Percentiles rank a stretch among this genome's conserved stretches.
Evolutionary conservation across 1,140 invertebrate species (phyloP).

Genomic region (Drosophila pruinosa): DNA sequence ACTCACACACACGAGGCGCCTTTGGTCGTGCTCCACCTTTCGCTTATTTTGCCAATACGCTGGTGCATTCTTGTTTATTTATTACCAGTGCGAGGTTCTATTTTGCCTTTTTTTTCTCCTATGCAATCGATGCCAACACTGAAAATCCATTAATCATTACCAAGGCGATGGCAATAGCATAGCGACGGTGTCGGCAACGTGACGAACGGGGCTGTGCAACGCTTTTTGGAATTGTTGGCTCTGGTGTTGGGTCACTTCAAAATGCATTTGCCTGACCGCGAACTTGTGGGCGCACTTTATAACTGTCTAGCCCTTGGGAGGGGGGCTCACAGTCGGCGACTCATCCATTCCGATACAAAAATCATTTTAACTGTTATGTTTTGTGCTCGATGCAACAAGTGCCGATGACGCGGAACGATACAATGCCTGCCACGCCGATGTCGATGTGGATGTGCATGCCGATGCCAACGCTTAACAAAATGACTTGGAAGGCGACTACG

Average conservation of each 20-base stretch:
- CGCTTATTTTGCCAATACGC: constrained; percentile 29
- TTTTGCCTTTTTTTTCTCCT: background rate
- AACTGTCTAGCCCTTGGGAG: constrained; percentile 54
- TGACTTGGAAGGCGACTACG: constrained; percentile 36
- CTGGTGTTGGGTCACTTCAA: constrained; percentile 53
- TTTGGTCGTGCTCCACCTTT: constrained; percentile 53
- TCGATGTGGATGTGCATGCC: constrained; percentile 3
- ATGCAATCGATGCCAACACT: constrained; percentile 50
- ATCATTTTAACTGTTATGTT: constrained; percentile 71
- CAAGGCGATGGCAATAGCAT: constrained; percentile 14
- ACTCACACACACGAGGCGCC: background rate
- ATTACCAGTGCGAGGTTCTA: constrained; percentile 34
- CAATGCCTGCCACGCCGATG: background rate
- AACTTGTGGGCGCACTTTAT: constrained; percentile 69
- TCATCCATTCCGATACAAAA: constrained; percentile 30
- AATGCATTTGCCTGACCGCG: constrained; percentile 42
- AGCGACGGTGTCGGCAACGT: constrained; percentile 37
- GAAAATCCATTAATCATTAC: constrained; percentile 66
- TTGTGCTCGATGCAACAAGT: constrained; percentile 67
- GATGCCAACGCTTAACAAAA: constrained; percentile 16
- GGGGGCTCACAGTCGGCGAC: constrained; percentile 1
- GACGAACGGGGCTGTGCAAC: background rate
- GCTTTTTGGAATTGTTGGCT: constrained; percentile 3
- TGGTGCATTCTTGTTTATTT: constrained; percentile 57
- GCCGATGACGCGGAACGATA: constrained; percentile 30